phyloP scores from a whole-genome alignment of 2,888 invertebrate species.

The Mystacides longicornis region DNA sequence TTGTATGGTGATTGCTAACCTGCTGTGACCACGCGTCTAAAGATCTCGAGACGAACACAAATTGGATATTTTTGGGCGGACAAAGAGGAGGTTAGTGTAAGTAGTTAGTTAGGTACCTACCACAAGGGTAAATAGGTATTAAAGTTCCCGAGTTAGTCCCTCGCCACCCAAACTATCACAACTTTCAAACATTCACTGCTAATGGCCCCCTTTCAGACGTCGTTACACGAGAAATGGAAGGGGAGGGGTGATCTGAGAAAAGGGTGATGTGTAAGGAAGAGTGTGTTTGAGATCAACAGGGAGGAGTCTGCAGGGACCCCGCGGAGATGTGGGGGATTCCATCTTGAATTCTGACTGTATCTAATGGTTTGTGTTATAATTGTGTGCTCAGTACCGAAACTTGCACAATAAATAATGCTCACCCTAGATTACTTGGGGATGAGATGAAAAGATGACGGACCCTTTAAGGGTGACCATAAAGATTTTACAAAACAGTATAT shows the following conservation, averaged over 20 bases:
- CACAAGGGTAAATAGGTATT: no score
- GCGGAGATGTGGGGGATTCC: background rate
- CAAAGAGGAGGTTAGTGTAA: no score
- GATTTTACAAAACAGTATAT: background rate
- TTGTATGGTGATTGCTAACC: no score
- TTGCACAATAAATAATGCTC: constrained; percentile 25
- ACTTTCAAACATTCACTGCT: constrained; percentile 6
- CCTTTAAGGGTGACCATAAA: background rate
- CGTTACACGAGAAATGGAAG: background rate
- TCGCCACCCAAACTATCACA: constrained; percentile 4
- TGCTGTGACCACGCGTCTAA: no score
- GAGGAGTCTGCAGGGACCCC: background rate
- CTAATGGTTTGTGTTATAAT: constrained; percentile 4
- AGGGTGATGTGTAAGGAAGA: background rate
- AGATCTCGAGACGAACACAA: no score
- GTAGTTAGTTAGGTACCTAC: no score
- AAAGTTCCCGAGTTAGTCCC: background rate
- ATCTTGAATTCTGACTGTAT: constrained; percentile 14
- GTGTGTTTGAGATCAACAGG: background rate
- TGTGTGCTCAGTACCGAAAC: constrained; percentile 19
- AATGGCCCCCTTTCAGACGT: background rate
- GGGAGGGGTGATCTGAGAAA: background rate
- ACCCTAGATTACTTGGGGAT: constrained; percentile 11
- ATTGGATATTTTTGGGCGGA: no score
- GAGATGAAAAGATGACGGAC: constrained; percentile 10